Evolutionary conservation across 2,888 invertebrate genomes (phyloP), one percentile per base, ranked within the genome.

Genomic region (Uloborus plumipes): DNA sequence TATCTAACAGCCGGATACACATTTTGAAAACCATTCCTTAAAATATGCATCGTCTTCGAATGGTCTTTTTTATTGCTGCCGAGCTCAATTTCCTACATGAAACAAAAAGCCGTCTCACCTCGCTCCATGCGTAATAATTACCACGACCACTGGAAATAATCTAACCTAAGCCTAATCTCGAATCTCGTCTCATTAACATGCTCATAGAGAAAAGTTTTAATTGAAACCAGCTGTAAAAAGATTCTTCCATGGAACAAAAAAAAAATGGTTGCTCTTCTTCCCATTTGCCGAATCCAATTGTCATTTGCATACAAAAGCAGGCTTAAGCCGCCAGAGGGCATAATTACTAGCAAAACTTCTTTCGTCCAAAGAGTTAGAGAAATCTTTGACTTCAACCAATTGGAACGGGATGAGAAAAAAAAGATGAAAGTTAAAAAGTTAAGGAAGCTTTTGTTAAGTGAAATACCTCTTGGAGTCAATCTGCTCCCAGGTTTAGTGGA

Each of bases 151-250:
- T 39, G 39, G 39, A 39, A 39, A 39, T 39, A 39, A 39, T 39
- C 39, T 39, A 7, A 39, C 39, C 50, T 70, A 71, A 65, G 70
- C 58, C 65, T 78, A 78, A 78, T 78, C 77, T 78, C 58, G 55
- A 78, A 78, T 78, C 77, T 78, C 58, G 55, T 31, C 58, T 78
- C 77, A 78, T 78, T 78, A 78, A 66, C 55, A 78, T 53, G 69
- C 64, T 78, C 71, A 78, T 71, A 64, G 55, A 70, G 64, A 53
- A 59, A 78, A 78, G 70, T 65, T 76, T 78, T 78, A 78, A 78
- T 78, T 78, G 77, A 78, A 78, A 78, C 49, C 77, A 64, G 64
- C 55, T 58, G 49, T 39, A 70, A 78, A 78, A 65, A 58, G 49
- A 65, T 64, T 39, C 39, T 39, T 39, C 39, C 50, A 0, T 49